Evolutionary conservation across 2,113 vertebrate genomes (phyloP), one percentile per base, ranked within the genome.

Genomic region (Carettochelys insculpta): DNA sequence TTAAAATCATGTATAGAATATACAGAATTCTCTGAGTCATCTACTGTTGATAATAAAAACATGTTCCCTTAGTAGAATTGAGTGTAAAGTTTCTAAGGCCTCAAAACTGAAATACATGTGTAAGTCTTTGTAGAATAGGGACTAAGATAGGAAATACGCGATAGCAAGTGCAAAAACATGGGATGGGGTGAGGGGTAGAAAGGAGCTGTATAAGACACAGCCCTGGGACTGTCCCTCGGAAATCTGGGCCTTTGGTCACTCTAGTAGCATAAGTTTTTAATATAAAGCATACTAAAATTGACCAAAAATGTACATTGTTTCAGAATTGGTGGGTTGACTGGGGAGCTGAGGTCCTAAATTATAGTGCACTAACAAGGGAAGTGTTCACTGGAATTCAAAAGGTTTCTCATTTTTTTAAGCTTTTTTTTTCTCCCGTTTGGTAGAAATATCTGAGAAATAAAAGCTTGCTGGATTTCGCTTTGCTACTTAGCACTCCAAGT

Each of bases 21-120:
- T 29, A 3, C 1, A 75, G 5, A 11, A 4, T 65, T 85, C 68
- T 83, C 89, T n/a, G 7, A 38, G 16, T 16, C 54, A 31, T 29
- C 5, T 17, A 1, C 25, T 3, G 29, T 38, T 88, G 41, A 65
- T n/a, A 51, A 45, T 48, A 82, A 82, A 77, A 1, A 1, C 50
- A 1, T 61, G 7, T 61, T 56, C 87, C 47, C 41, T 77, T 51
- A 25, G 3, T 34, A 20, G 11, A 13, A 38, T 2, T 9, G 61
- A 4, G 19, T 8, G 14, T 1, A 45, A 22, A 76, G 52, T 1
- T 3, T 61, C 2, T 77, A 48, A 27, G 10, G 82, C 47, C 0
- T 0, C 8, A n/a, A 50, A 82, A 16, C n/a, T 34, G 24, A 77
- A 56, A 5, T 29, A 86, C 11, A 27, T 31, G 27, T 90, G 31